These are phyloP conservation scores for Heliconius congener DNA, from an alignment of 1,140 invertebrate genomes.

Conservation along the genomic window DNA sequence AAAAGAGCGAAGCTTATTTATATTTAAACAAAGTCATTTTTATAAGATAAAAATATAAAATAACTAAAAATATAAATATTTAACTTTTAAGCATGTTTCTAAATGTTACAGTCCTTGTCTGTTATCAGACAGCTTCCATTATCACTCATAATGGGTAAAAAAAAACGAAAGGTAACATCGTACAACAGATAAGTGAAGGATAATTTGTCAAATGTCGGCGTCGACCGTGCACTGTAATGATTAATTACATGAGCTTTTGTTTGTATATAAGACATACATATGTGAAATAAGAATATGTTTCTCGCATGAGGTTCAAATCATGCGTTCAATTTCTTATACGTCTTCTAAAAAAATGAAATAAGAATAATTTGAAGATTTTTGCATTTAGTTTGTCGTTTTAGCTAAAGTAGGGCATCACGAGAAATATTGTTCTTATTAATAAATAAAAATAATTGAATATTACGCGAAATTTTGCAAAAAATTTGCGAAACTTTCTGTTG, in stretches of 20 bases:
- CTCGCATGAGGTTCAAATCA: too few relatives aligned
- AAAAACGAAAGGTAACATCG: conserved; percentile 5
- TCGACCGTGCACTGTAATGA: background rate
- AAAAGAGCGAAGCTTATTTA: too few relatives aligned
- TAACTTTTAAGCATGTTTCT: background rate
- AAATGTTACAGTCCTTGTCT: background rate
- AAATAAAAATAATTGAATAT: too few relatives aligned
- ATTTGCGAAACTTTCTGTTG: too few relatives aligned
- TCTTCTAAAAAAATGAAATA: too few relatives aligned
- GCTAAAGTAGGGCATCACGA: too few relatives aligned
- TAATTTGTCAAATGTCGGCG: conserved; percentile 7
- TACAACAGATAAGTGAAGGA: background rate
- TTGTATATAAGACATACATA: background rate
- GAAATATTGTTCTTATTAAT: too few relatives aligned
- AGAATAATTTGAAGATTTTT: too few relatives aligned
- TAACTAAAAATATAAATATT: background rate
- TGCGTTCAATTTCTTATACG: background rate
- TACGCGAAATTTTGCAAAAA: too few relatives aligned
- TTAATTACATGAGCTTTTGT: background rate
- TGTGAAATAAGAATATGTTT: background rate
- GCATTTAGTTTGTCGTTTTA: too few relatives aligned
- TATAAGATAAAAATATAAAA: background rate
- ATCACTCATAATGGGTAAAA: conserved; percentile 1
- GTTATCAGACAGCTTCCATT: conserved; percentile 1
- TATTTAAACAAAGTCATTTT: background rate